These are phyloP conservation scores for Phoxinus phoxinus DNA, from an alignment of 2,113 vertebrate species.

Conservation along the genomic window DNA sequence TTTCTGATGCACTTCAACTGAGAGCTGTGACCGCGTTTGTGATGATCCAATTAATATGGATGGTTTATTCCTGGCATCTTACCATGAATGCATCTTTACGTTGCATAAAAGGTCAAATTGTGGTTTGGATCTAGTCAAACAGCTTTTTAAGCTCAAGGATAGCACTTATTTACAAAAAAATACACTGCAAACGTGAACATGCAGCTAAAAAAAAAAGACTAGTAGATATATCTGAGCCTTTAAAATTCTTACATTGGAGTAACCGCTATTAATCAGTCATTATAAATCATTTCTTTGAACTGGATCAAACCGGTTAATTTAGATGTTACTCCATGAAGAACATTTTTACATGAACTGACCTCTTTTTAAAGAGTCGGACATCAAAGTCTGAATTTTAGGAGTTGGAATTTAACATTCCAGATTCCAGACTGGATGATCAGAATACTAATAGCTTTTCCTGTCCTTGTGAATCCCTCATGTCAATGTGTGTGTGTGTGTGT, in stretches of 20 bases:
- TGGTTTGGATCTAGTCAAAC: neutral
- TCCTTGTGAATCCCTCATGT: slow-evolving; percentile 9
- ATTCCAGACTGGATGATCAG: slow-evolving; percentile 13
- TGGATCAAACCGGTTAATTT: neutral
- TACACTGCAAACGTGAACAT: neutral
- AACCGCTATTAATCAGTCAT: neutral
- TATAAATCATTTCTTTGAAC: neutral
- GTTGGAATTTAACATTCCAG: neutral
- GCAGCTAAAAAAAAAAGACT: neutral
- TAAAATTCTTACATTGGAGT: neutral
- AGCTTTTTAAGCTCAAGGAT: neutral
- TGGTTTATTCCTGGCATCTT: slow-evolving; percentile 9
- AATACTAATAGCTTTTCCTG: slow-evolving; percentile 5
- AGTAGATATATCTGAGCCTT: neutral
- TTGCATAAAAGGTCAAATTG: neutral
- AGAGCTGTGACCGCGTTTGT: neutral
- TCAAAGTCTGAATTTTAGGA: neutral
- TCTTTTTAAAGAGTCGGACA: neutral
- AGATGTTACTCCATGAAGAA: neutral
- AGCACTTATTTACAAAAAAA: neutral
- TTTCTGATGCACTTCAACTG: neutral
- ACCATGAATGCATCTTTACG: neutral
- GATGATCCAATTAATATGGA: neutral
- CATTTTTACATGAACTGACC: neutral
- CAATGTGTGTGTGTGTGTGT: neutral